Base-by-base conservation (phyloP, 2,113 vertebrate genomes). In the Notechis scutatus region DNA sequence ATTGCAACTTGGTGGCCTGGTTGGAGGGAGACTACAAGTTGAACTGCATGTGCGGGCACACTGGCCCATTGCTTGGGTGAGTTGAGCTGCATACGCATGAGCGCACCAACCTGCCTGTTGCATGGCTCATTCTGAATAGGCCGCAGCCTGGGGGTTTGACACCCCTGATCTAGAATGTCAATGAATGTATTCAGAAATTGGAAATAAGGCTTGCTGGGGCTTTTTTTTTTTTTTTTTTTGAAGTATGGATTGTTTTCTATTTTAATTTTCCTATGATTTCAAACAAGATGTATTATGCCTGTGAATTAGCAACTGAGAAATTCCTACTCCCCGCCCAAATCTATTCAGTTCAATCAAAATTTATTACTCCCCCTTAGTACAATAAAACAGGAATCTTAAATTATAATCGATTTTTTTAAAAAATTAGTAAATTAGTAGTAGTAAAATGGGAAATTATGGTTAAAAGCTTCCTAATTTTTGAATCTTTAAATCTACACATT, bases 221-320 rank as follows among this genome's bases (percentile, higher is more conserved):
- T 47, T 8, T 47, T 88, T 50, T 2, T 42, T 42, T 42, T 42
- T 42, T 42, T 1, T 29, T 42, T 50, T 45, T 45, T 5, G 5
- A 29, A 21, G 2, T n/a, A 12, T 85, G 0, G 0, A 39, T 0
- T 85, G 0, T 0, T 15, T 56, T 0, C 93, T 90, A 54, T 24
- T n/a, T 45, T 21, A 5, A 4, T 54, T 15, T 69, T n/a, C 81
- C 52, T 39, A 54, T 21, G 26, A 59, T 56, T 89, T 45, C 34
- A 59, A 57, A 57, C 34, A 89, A 20, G 21, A 6, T 3, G 7
- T 81, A 74, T 18, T 74, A 74, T 34, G n/a, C 14, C 69, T 74
- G n/a, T 74, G 69, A 34, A 74, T 34, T 74, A 74, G 29, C 64
- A 69, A 34, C n/a, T 74, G n/a, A 74, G 55, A 45, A 91, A 89